A percentile compares a stretch with the other conserved stretches of the same genome.
Evolutionary conservation across 2,888 invertebrate species (phyloP).

Genomic region (Boloria euphrosyne): DNA sequence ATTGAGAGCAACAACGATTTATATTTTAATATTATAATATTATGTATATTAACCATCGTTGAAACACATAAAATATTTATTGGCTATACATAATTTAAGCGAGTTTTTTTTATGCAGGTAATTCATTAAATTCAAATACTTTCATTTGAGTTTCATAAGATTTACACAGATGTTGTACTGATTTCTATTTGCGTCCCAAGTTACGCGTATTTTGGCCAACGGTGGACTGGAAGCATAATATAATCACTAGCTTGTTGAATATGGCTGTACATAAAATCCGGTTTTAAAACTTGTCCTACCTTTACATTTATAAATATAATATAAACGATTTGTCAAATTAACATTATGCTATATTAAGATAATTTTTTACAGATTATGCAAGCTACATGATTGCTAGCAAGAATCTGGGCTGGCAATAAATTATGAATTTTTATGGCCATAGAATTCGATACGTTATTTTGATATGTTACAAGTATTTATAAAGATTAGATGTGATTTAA

Average conservation of each 20-base stretch:
- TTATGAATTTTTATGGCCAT: slow-evolving; percentile 21
- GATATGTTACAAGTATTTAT: slow-evolving; percentile 15
- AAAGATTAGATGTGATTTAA: slow-evolving; percentile 4
- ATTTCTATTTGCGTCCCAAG: neutral
- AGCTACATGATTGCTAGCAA: slow-evolving; percentile 20
- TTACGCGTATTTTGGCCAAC: neutral
- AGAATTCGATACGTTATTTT: slow-evolving; percentile 7
- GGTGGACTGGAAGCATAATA: slow-evolving; percentile 1
- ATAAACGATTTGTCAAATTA: slow-evolving; percentile 39
- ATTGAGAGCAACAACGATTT: too few relatives aligned
- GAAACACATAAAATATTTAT: too few relatives aligned
- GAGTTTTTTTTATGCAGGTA: too few relatives aligned
- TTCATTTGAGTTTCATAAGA: too few relatives aligned
- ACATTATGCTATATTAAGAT: slow-evolving; percentile 28
- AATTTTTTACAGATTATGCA: slow-evolving; percentile 29
- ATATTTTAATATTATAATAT: too few relatives aligned
- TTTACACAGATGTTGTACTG: neutral
- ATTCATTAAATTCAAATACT: too few relatives aligned
- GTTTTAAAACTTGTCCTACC: slow-evolving; percentile 26
- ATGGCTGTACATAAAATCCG: slow-evolving; percentile 24
- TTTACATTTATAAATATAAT: slow-evolving; percentile 25
- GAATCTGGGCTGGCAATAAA: slow-evolving; percentile 28
- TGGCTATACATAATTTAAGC: too few relatives aligned
- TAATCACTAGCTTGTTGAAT: slow-evolving; percentile 1
- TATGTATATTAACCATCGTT: too few relatives aligned